These are phyloP conservation scores for Harpagifer antarcticus DNA, from an alignment of 2,797 vertebrate genomes.

Conservation along the genomic window DNA sequence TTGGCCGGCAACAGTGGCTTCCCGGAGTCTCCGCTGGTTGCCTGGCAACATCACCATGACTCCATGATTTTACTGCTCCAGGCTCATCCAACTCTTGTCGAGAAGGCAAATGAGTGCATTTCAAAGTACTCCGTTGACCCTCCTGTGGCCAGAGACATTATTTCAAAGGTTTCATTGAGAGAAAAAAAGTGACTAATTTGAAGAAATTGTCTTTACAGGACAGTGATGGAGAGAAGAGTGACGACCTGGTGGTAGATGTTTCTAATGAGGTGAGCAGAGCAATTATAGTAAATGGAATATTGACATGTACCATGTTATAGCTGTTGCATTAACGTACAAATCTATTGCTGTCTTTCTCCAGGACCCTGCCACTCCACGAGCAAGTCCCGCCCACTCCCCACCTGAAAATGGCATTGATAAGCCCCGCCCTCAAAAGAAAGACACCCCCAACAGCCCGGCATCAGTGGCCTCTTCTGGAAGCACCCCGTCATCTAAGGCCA, in stretches of 20 bases:
- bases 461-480: slow-evolving; percentile 98
- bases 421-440: slow-evolving; percentile 95
- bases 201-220: slow-evolving; percentile 85
- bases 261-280: slow-evolving; percentile 93
- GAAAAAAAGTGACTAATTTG: slow-evolving; percentile 32
- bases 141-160: not conserved
- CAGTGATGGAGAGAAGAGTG: slow-evolving; percentile 98
- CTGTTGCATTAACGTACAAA: slow-evolving; percentile 1
- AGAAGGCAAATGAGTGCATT: not conserved
- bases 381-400: slow-evolving; percentile 96
- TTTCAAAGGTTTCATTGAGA: slow-evolving; percentile 10
- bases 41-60: slow-evolving; percentile 13
- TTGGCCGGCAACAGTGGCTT: not conserved
- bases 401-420: slow-evolving; percentile 98
- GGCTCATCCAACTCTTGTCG: slow-evolving; percentile 12
- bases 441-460: slow-evolving; percentile 96
- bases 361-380: slow-evolving; percentile 97
- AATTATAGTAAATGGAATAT: slow-evolving; percentile 11
- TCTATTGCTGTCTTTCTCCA: slow-evolving; percentile 60
- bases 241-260: slow-evolving; percentile 98
- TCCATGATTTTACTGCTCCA: slow-evolving; percentile 23
- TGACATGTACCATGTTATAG: not conserved
- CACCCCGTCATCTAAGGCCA: slow-evolving; percentile 98
- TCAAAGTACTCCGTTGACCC: not conserved
- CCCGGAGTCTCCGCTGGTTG: slow-evolving; percentile 17